A percentile compares a stretch with the other conserved stretches of the same genome.
Conservation (phyloP, 1,140 invertebrate genomes). For the Pararge aegeria region DNA sequence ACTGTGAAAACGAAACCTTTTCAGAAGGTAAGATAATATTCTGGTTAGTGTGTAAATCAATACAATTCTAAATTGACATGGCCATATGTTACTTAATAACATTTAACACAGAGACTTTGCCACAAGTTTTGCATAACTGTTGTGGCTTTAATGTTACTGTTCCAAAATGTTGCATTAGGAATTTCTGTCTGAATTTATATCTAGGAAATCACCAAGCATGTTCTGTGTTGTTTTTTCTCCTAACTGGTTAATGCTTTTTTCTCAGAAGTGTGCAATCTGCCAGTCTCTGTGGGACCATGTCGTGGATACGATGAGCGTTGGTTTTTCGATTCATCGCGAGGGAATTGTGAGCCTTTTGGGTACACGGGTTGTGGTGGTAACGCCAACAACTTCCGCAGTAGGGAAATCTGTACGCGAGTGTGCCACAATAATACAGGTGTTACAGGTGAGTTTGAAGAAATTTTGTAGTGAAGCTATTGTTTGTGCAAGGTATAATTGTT, state of each 20-base stretch:
- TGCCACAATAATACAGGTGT: slow-evolving; percentile 36
- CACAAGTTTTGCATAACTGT: too few species aligned
- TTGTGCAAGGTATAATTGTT: too few species aligned
- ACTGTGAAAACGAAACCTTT: slow-evolving; percentile 37
- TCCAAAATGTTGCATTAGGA: too few species aligned
- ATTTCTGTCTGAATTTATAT: too few species aligned
- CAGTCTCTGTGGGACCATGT: slow-evolving; percentile 90
- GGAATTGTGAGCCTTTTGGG: slow-evolving; percentile 87
- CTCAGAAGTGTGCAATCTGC: slow-evolving; percentile 88
- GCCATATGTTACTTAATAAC: too few species aligned
- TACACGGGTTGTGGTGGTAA: slow-evolving; percentile 96
- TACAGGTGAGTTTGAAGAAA: slow-evolving; percentile 22
- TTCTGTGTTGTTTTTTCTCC: neutral
- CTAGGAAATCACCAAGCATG: too few species aligned
- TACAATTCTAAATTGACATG: neutral
- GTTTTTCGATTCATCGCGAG: slow-evolving; percentile 87
- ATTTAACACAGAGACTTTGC: too few species aligned
- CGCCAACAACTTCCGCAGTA: slow-evolving; percentile 90
- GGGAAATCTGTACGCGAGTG: slow-evolving; percentile 83
- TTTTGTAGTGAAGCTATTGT: too few species aligned
- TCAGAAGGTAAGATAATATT: slow-evolving; percentile 26
- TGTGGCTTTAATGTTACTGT: too few species aligned
- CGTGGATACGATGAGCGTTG: slow-evolving; percentile 89
- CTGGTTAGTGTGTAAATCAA: neutral
- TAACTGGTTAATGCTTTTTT: neutral